Base-by-base conservation (phyloP, 1,140 invertebrate species). In the Pseudachorutes palmiensis region DNA sequence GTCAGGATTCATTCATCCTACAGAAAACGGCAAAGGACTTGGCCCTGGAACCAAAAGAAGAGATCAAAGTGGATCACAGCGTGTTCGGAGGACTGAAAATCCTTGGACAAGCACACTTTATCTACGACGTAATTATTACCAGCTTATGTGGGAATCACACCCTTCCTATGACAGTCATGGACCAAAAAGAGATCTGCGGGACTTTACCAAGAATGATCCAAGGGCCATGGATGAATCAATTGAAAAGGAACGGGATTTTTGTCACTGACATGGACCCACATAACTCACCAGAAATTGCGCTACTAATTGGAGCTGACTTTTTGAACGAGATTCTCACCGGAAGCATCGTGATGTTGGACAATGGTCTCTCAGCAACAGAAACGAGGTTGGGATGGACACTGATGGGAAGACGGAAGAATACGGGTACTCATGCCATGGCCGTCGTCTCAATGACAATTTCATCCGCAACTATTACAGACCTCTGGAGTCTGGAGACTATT, bases 401-500 rank as follows among this genome's bases (percentile, higher is more conserved):
- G 1, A 65, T 58, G 30, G 64, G 64, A 26, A 1, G 32, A 45
- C 14, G 14, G 45, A 58, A 32, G 36, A 26, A 64, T 29, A 26
- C 49, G 30, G 45, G 69, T 16, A 31, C 30, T 2, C 22, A 33
- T 5, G 64, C 51, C 1, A 65, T 58, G 29, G 65, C 62, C n/a
- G 64, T 70, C 2, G 64, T 65, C 29, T 65, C 70, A 0, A 71
- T 76, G 68, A 72, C 75, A 32, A 30, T 67, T 0, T 63, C 49
- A 12, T 57, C 68, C 16, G 58, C 69, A 1, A 41, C 70, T n/a
- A 62, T 77, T 30, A 62, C 67, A 0, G 73, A 79, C 36, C 73
- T 80, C 14, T 80, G 78, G 76, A 29, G 48, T 28, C 64, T 79
- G 32, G 78, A 79, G 55, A 67, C 72, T 33, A 45, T 80, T 2